Percentiles rank a stretch among this genome's conserved stretches.
These are phyloP conservation scores for Procambarus clarkii DNA, from an alignment of 1,140 invertebrate genomes.

Conservation along the genomic window DNA sequence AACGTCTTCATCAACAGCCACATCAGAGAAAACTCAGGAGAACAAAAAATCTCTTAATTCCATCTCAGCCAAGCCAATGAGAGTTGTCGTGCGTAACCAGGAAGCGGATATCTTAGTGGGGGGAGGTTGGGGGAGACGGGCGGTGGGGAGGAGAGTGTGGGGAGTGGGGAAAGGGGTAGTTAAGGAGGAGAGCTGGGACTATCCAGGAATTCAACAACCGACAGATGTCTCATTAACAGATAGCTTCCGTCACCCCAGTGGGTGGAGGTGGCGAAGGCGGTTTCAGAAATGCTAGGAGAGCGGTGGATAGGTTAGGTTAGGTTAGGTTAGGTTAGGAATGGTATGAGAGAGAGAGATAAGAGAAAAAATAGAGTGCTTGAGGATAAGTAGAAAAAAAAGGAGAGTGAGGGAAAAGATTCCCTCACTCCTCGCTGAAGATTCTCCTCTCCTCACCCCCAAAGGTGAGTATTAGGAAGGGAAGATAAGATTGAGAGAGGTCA, in stretches of 20 bases:
- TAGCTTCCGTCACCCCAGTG: slow-evolving; percentile 39
- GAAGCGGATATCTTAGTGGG: slow-evolving; percentile 51
- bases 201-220: slow-evolving; percentile 37
- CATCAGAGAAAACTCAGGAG: too few relatives aligned
- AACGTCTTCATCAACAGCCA: slow-evolving; percentile 13
- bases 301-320: too few relatives aligned
- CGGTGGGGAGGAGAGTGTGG: too few relatives aligned
- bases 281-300: background rate
- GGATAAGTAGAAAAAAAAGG: background rate
- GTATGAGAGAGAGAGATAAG: background rate
- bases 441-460: too few relatives aligned
- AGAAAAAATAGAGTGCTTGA: background rate
- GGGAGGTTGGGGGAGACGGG: too few relatives aligned
- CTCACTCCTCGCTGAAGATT: too few relatives aligned
- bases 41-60: slow-evolving; percentile 43
- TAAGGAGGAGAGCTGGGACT: too few relatives aligned
- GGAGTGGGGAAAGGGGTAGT: too few relatives aligned
- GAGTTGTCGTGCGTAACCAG: slow-evolving; percentile 36
- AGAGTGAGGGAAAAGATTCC: background rate
- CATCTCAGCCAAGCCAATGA: slow-evolving; percentile 27
- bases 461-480: background rate
- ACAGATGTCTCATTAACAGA: slow-evolving; percentile 43
- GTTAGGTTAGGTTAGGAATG: background rate
- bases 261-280: slow-evolving; percentile 8
- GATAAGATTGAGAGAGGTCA: slow-evolving; percentile 2